Base-by-base conservation (phyloP, 2,113 vertebrate species). In the Sisor rabdophorus region DNA sequence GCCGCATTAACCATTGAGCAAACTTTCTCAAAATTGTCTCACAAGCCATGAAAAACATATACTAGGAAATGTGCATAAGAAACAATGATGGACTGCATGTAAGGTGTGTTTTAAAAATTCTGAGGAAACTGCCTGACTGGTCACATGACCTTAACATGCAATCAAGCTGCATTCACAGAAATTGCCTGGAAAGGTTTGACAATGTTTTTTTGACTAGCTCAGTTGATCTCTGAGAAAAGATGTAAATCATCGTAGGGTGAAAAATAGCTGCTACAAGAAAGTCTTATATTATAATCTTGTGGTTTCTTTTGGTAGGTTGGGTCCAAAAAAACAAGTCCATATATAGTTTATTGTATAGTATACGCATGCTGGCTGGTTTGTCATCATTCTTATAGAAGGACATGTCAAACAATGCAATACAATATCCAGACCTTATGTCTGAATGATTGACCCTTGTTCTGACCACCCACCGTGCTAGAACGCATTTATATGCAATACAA, bases 381-480 rank as follows among this genome's bases (percentile, higher is more conserved):
- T 24, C 63, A 47, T 40, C 19, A n/a, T 22, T 36, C 12, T 17
- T 47, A 68, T 50, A 50, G 15, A 3, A 52, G 11, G 24, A 20
- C 24, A 52, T 16, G 24, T 0, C 47, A 50, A 50, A 52, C 22
- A 19, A 11, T 30, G 28, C 47, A 30, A 30, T 67, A 26, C 22
- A 48, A 17, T 48, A 19, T 28, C 47, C 28, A 69, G 24, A 19
- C 26, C 22, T 67, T 17, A 19, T 28, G 10, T 16, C 10, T 19
- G 20, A 69, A 69, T 52, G 50, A 9, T 20, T 52, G 47, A 30
- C 47, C 16, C 24, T 52, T 52, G 24, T 69, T 69, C 16, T 52
- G 65, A 52, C 65, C 65, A 50, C 65, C 65, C 65, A 69, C 65
- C 7, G 65, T 52, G 65, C 47, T 30, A 24, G 47, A 50, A 20